Base-by-base conservation (phyloP, 2,888 invertebrate species). In the Kuschelorhynchus macadamiae region DNA sequence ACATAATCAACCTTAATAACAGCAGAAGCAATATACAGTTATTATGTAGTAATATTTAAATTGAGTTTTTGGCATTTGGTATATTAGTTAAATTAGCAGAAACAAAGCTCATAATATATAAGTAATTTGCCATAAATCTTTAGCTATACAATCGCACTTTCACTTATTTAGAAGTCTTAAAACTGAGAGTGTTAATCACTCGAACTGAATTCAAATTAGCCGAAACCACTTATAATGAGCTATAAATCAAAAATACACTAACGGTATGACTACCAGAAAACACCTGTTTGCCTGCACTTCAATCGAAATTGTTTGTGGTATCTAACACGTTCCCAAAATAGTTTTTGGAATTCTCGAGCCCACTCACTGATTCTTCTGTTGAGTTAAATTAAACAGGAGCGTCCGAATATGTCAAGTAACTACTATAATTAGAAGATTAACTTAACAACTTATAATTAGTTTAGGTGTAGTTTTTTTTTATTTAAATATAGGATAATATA, bases 181-280 rank as follows among this genome's bases (percentile, higher is more conserved):
- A 25, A 25, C 39, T 39, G 12, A 39, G 12, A 8, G 39, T 39
- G 39, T n/a, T 39, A 21, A 20, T 21, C 52, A 25, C 17, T 39
- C 4, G 20, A 52, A 20, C 20, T 21, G 11, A 52, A 52, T 39
- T 52, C 20, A 21, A 52, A 39, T 25, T 36, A 39, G n/a, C 20
- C 21, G 39, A 14, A 36, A 52, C 52, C 7, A 39, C 52, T 39
- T 14, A 14, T 18, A 21, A 12, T 18, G 9, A 1, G 50, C 12
- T 20, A 12, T 50, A 36, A 33, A 50, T 50, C 49, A 50, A 50
- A 33, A 50, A 36, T 18, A 36, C 11, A 11, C 12, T 8, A 5
- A n/a, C 18, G 33, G 32, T 50, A 50, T 50, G 17, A 14, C 30
- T 52, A 39, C 52, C 52, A 52, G 52, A 52, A 39, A 21, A 36